Conservation (phyloP, 2,113 vertebrate genomes). For the Siniperca chuatsi region DNA sequence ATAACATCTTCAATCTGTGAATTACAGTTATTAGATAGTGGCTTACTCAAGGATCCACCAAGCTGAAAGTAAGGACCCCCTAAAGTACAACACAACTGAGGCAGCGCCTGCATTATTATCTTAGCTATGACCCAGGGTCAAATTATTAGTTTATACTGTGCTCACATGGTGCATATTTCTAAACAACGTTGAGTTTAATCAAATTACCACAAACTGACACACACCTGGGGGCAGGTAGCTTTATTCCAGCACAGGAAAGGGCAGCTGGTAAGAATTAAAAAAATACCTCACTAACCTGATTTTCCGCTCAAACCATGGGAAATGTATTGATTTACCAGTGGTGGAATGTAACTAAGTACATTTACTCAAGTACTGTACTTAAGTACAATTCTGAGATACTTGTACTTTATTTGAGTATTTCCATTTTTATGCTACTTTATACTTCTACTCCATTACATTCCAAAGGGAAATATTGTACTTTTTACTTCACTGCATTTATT, state of each 20-base stretch:
- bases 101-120: no score
- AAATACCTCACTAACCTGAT: background rate
- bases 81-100: background rate
- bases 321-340: background rate
- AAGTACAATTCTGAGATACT: no score
- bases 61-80: background rate
- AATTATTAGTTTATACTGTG: no score
- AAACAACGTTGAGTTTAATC: background rate
- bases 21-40: background rate
- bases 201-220: background rate
- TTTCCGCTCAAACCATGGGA: background rate
- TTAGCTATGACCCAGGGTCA: background rate
- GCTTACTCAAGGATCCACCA: background rate
- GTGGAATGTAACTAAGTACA: background rate
- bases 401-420: no score
- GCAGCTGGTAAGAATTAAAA: background rate
- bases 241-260: background rate
- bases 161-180: no score
- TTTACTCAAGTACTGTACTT: background rate
- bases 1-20: background rate
- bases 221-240: background rate
- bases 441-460: no score
- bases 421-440: no score
- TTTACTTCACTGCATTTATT: no score
- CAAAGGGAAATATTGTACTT: no score